Evolutionary conservation across 2,797 vertebrate species (phyloP), one percentile per base, ranked within the genome.

Genomic region (Phoxinus dragarum): DNA sequence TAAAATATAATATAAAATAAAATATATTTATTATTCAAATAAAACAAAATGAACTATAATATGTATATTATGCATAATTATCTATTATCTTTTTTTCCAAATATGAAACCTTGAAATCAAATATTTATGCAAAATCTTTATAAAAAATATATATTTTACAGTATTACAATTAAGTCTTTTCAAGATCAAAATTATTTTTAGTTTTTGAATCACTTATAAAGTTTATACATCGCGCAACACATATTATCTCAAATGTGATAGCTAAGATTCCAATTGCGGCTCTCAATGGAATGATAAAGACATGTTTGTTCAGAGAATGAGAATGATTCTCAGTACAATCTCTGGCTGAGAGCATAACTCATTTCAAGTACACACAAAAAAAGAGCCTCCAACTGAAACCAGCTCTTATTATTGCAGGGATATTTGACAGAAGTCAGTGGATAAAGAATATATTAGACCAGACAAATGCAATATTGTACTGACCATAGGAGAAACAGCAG

Each of bases 401-500:
- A 59, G 27, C 82, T 78, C 38, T 84, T 44, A 68, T 56, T 78
- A 54, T 27, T 59, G 19, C 14, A 59, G n/a, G 38, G 17, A 31
- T 54, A 68, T 64, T 47, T 17, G 17, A 56, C 36, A 54, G n/a
- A 23, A 16, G 27, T 27, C 27, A 27, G 5, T 52, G 66, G 8
- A 79, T 38, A 78, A 36, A 69, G n/a, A 69, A 36, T 5, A 36
- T 76, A 16, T 54, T 34, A 42, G n/a, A 84, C 82, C 67, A 23
- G 38, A 40, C 40, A 76, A 40, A 27, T 49, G 17, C 23, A 72
- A 74, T 9, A 42, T 6, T 68, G n/a, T 21, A 68, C 17, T 40
- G 73, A 79, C 16, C 61, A 40, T 61, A n/a, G 67, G 27, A 75
- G 61, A 36, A 83, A 67, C 72, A 52, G 44, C 12, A 66, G 31